Evolutionary conservation across 2,888 invertebrate species (phyloP), one percentile per base, ranked within the genome.

Genomic region (Melanargia galathea): DNA sequence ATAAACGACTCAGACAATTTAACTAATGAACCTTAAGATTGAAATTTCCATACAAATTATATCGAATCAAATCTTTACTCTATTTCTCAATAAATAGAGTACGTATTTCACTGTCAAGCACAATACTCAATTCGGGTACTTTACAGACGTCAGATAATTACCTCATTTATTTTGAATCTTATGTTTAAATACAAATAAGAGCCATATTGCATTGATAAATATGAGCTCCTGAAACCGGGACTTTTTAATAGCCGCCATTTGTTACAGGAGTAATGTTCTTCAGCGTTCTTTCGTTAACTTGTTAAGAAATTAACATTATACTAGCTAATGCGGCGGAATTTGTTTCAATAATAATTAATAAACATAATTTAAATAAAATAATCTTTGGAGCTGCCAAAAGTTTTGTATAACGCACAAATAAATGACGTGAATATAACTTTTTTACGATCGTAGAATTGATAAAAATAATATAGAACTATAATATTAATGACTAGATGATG

Each of bases 231-330:
- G 38, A 11, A 45, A 8, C 30, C 20, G 24, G 48, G 18, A 45
- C 43, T 61, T 64, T 66, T 55, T 66, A 66, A 66, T 66, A 55
- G 59, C 40, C 20, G 49, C 51, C 59, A 62, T 66, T 66, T 66
- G 66, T 64, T 66, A 30, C 61, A 59, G 59, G 51, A 45, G 33
- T 59, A 64, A 58, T 59, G 52, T 62, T 62, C 45, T 22, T 33
- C n/a, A 59, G 26, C 26, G 46, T 63, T 57, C 54, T 63, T 61
- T 35, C 54, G 57, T 66, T 60, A 63, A 58, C 48, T 63, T 57
- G 57, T 43, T 51, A 57, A 22, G 40, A 64, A 61, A 52, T 58
- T 58, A 52, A 11, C 26, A n/a, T 16, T n/a, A 46, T 51, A 52
- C 49, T 57, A 20, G 30, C 33, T 3, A 35, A 20, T 20, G 20